A percentile compares a stretch with the other conserved stretches of the same genome.
These are phyloP conservation scores for Neogobius melanostomus DNA, from an alignment of 2,113 vertebrate genomes.

Conservation along the genomic window DNA sequence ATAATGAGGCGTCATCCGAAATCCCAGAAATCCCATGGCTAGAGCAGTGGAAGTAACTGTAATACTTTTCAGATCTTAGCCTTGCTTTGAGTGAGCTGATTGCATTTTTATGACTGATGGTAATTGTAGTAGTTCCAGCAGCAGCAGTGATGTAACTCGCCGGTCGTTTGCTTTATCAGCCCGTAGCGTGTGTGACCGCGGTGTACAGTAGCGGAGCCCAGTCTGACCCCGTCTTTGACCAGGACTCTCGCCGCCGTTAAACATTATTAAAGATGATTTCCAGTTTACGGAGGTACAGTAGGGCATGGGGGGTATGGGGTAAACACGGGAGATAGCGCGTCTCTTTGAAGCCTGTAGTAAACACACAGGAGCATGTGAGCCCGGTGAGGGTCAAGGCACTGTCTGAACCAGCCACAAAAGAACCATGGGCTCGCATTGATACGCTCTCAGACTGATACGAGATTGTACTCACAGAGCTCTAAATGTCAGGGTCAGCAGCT, in stretches of 20 bases:
- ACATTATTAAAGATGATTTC: conserved; percentile 44
- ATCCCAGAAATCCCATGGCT: too few species aligned
- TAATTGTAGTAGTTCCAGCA: too few species aligned
- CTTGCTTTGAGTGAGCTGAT: too few species aligned
- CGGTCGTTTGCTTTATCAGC: background rate
- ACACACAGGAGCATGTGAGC: conserved; percentile 21
- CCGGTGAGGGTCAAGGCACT: conserved; percentile 8
- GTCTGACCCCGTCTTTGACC: conserved; percentile 37
- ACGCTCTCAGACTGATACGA: too few species aligned
- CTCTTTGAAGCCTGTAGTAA: conserved; percentile 11
- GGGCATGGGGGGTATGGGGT: background rate
- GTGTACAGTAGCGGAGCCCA: conserved; percentile 37
- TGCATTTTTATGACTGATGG: too few species aligned
- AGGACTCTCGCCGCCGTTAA: conserved; percentile 29
- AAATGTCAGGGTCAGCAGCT: too few species aligned
- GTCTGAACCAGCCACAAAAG: background rate
- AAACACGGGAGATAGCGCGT: conserved; percentile 14
- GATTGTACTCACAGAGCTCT: too few species aligned
- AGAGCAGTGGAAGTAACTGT: too few species aligned
- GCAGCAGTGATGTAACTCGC: background rate
- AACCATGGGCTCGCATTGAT: too few species aligned
- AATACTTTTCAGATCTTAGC: too few species aligned
- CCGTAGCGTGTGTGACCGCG: conserved; percentile 54
- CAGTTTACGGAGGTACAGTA: conserved; percentile 23
- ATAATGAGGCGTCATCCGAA: too few species aligned